Evolutionary conservation across 1,140 invertebrate species (phyloP), one percentile per base, ranked within the genome.

Genomic region (Drosophila rhopaloa): DNA sequence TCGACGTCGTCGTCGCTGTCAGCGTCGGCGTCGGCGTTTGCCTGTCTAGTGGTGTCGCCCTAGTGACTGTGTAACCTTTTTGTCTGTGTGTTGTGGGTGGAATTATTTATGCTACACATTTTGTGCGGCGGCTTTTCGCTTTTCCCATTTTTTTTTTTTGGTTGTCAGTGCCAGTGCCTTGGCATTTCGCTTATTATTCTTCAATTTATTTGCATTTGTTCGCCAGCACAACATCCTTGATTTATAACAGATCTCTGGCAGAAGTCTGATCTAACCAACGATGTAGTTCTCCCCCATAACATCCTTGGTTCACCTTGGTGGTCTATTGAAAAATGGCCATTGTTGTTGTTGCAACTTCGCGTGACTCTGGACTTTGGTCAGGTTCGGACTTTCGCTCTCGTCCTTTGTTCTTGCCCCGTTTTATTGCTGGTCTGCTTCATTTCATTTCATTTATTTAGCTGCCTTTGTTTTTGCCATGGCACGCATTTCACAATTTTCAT

Each of bases 31-130:
- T 46, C 60, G 55, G 32, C 81, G 56, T 79, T 55, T 44, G 65
- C 73, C 47, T 51, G 80, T 77, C 57, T 72, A 68, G 65, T 74
- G 71, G 54, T 89, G 80, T 84, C 80, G 85, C 73, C 84, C 84
- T 48, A 84, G 80, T 84, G 84, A 88, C 83, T 86, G 82, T 88
- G 81, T 88, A 88, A 88, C 82, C 80, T 88, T 88, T 72, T 55
- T 53, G 48, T 24, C 29, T 79, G 58, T 79, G 40, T 53, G 29
- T 79, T 75, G 84, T 81, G 84, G 84, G 84, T 76, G 84, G 84
- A 88, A 88, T 89, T 80, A 88, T 89, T 88, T 88, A 88, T 88
- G 84, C 84, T 84, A 84, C 84, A 79, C 75, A 85, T 72, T 81
- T 79, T 83, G 48, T 79, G 57, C 56, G 55, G 62, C 63, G 44